Evolutionary conservation across 2,113 vertebrate species (phyloP).

Genomic region (Chionis minor): DNA sequence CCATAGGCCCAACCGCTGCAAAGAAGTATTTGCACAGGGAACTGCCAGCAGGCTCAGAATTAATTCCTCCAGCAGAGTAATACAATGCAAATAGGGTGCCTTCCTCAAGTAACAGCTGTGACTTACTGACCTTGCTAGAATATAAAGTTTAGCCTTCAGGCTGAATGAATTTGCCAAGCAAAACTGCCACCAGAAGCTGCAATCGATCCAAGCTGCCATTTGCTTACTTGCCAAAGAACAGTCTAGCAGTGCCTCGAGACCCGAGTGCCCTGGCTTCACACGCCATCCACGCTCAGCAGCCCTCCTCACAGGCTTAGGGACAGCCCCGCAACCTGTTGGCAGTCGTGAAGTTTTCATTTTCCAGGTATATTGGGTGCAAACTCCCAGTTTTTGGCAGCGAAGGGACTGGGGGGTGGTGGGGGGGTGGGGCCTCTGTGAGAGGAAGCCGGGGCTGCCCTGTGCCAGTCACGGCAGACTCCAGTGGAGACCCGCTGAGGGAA

Average conservation of each 20-base stretch:
- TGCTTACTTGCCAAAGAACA: not conserved
- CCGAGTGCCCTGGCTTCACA: rapidly evolving
- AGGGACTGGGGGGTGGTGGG: too few species aligned
- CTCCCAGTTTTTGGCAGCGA: not conserved
- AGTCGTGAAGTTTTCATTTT: not conserved
- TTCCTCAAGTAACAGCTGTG: not conserved
- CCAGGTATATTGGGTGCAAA: not conserved
- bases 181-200: not conserved
- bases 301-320: not conserved
- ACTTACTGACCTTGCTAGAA: not conserved
- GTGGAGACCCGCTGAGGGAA: rapidly evolving
- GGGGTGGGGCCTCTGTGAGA: not conserved
- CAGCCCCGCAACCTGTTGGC: not conserved
- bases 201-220: not conserved
- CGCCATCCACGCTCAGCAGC: rapidly evolving
- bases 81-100: not conserved
- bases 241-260: not conserved
- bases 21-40: not conserved
- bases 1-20: not conserved
- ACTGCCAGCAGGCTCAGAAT: not conserved
- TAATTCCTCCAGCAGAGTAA: not conserved
- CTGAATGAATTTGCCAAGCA: not conserved
- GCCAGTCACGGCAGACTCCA: too few species aligned
- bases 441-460: not conserved
- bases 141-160: not conserved